Percentiles rank a stretch among this genome's conserved stretches.
Conservation (phyloP, 2,888 invertebrate genomes). For the Isoperla grammatica region DNA sequence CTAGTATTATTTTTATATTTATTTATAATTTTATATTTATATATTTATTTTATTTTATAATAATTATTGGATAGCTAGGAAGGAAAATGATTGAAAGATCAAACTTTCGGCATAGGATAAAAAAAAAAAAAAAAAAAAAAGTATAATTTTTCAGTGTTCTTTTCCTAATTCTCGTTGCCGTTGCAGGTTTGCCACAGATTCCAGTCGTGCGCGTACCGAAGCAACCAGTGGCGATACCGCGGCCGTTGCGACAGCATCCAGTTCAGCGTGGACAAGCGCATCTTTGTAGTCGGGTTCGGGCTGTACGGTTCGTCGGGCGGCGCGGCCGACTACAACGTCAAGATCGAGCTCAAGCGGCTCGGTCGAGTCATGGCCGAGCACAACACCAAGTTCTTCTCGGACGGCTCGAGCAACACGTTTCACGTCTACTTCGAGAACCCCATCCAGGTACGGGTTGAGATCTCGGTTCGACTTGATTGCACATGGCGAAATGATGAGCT, state of each 20-base stretch:
- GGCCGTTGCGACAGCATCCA: constrained; percentile 96
- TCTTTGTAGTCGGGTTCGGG: constrained; percentile 94
- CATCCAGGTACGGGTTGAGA: constrained; percentile 46
- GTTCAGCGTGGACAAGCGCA: constrained; percentile 91
- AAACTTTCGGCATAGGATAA: too few relatives aligned
- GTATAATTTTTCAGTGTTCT: too few relatives aligned
- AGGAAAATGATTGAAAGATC: too few relatives aligned
- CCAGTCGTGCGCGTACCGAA: constrained; percentile 92
- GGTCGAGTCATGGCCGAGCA: constrained; percentile 87
- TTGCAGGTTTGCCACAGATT: constrained; percentile 86
- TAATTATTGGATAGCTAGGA: too few relatives aligned
- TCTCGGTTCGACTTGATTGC: too few relatives aligned
- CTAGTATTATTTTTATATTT: too few relatives aligned
- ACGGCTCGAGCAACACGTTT: constrained; percentile 94
- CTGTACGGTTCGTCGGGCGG: constrained; percentile 95
- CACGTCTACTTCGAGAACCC: constrained; percentile 77
- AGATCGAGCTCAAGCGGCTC: constrained; percentile 86
- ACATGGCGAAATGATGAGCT: too few relatives aligned
- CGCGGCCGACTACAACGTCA: constrained; percentile 90
- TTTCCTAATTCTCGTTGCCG: constrained; percentile 4
- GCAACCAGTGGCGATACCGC: constrained; percentile 95
- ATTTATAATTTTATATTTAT: too few relatives aligned
- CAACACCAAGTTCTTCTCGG: constrained; percentile 90
- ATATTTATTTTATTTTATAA: too few relatives aligned
- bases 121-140: too few relatives aligned